Evolutionary conservation across 2,113 vertebrate species (phyloP).

Genomic region (Baryphthengus martii): DNA sequence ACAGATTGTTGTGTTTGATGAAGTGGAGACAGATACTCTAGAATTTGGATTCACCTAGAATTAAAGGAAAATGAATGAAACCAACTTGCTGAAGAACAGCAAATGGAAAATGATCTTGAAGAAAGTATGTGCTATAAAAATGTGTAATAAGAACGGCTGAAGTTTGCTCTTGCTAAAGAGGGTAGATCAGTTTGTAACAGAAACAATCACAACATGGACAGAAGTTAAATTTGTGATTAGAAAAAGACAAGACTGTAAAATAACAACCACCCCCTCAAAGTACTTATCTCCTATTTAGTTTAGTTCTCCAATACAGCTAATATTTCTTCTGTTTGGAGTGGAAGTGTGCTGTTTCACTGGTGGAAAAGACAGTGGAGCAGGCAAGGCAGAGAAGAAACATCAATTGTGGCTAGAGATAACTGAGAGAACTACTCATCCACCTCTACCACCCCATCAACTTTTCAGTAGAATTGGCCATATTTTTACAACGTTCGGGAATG

Average conservation of each 20-base stretch:
- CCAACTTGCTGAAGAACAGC: not conserved
- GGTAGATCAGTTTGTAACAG: not conserved
- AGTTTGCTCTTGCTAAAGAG: not conserved
- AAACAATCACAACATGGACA: not conserved
- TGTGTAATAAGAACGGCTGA: not conserved
- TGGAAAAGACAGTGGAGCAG: not conserved
- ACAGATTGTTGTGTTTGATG: not conserved
- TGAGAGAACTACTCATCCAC: not conserved
- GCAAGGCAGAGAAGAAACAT: not conserved
- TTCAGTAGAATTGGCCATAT: rapidly evolving
- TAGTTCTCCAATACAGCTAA: not conserved
- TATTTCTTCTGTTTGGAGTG: not conserved
- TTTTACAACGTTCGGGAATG: not conserved
- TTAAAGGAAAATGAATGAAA: not conserved
- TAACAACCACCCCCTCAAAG: no score
- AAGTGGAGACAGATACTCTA: not conserved
- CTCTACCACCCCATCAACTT: not conserved
- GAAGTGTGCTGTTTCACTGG: not conserved
- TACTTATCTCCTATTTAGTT: not conserved
- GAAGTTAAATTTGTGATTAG: not conserved
- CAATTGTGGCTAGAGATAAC: not conserved
- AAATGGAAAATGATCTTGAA: not conserved
- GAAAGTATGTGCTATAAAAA: not conserved
- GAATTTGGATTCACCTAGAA: not conserved
- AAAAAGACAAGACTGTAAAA: not conserved